Evolutionary conservation across 2,113 vertebrate species (phyloP).

Genomic region (Bufo bufo): DNA sequence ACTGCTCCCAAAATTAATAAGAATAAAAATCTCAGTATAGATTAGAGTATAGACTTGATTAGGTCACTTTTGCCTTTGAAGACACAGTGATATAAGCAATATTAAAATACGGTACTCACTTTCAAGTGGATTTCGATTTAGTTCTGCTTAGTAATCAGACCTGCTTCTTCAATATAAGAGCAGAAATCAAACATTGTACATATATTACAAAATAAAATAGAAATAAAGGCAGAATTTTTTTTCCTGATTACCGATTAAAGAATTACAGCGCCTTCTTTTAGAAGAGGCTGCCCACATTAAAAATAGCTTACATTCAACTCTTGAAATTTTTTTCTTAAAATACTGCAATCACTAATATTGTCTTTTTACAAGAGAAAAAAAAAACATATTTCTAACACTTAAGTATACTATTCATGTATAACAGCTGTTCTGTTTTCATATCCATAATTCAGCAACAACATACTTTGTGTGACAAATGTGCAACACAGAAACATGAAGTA

Average conservation of each 20-base stretch:
- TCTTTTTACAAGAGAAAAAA: conserved; percentile 71
- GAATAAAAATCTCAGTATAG: conserved; percentile 27
- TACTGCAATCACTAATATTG: conserved; percentile 83
- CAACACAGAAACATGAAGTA: conserved; percentile 87
- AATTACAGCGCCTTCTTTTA: conserved; percentile 74
- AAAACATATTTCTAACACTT: conserved; percentile 80
- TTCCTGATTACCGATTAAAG: conserved; percentile 71
- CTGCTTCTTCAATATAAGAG: conserved; percentile 74
- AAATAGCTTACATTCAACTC: conserved; percentile 82
- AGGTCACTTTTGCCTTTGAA: background rate
- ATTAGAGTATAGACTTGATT: conserved; percentile 34
- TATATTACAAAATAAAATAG: conserved; percentile 61
- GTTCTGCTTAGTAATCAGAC: conserved; percentile 70
- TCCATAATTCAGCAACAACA: conserved; percentile 85
- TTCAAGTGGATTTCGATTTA: conserved; percentile 70
- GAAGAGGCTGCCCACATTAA: conserved; percentile 76
- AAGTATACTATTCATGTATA: conserved; percentile 80
- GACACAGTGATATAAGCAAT: conserved; percentile 37
- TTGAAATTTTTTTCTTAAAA: conserved; percentile 80
- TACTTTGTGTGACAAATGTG: conserved; percentile 78
- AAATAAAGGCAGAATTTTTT: conserved; percentile 70
- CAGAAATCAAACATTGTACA: conserved; percentile 73
- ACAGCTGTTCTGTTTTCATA: conserved; percentile 78
- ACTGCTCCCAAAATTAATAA: conserved; percentile 12
- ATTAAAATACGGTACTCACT: conserved; percentile 54